Evolutionary conservation across 2,888 invertebrate genomes (phyloP), one percentile per base, ranked within the genome.

Genomic region (Epistrophella euchroma): DNA sequence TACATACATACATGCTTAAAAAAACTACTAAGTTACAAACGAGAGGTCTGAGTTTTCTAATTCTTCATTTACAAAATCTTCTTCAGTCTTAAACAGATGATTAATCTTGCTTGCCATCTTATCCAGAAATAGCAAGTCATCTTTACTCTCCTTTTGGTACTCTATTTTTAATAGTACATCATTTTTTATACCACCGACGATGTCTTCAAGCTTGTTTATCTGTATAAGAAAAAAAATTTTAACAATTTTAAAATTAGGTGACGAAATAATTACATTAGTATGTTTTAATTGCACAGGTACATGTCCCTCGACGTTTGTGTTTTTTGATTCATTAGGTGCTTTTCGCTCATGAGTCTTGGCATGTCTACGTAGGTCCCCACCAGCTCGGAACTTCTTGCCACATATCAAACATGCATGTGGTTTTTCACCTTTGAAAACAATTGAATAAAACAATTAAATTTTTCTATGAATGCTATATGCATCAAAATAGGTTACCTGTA

Each of bases 311-410:
- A 13, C 19, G 19, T 62, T 25, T 25, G n/a, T 43, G 15, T 19
- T 40, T 37, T 62, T 81, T 1, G 32, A 9, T 15, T 64, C 58
- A 11, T 4, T 28, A n/a, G 56, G 7, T 40, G 52, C 13, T 81
- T 90, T 84, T 1, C 93, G 93, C 0, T 93, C 93, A 91, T 97
- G 97, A 0, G 96, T 96, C 68, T 95, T 94, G 91, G 95, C 93
- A 90, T 97, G 97, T 0, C 97, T 94, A 73, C 96, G 96, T 93
- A 97, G 95, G 91, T 97, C 97, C 17, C 96, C 96, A 3, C 96
- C 94, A 0, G 96, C 96, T 6, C 97, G 94, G 93, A 98, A 98
- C 32, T 95, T 95, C 90, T 97, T 97, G 0, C 95, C 95, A 91
- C 97, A 97, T 0, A 96, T 93, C 1, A 93, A 92, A 89, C 97